phyloP scores from a whole-genome alignment of 2,797 vertebrate genomes.

The Parotocinclus haroldoi region DNA sequence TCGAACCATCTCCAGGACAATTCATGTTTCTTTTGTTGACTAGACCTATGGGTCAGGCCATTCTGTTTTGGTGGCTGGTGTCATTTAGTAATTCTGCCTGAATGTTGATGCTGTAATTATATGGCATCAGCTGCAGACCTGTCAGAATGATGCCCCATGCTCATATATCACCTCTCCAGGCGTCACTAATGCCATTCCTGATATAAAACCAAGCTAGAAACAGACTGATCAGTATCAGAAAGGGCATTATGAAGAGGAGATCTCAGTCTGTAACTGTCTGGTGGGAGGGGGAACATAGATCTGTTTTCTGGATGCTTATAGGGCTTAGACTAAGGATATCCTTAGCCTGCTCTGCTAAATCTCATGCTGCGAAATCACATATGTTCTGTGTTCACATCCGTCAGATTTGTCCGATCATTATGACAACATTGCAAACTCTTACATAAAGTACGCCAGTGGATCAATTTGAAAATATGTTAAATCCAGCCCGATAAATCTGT shows the following conservation, averaged over 20 bases:
- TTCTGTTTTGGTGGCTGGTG: constrained; percentile 65
- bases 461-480: too few relatives aligned
- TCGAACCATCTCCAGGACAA: constrained; percentile 19
- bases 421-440: too few relatives aligned
- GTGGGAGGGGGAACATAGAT: too few relatives aligned
- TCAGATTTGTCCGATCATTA: too few relatives aligned
- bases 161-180: constrained; percentile 73
- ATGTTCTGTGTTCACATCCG: too few relatives aligned
- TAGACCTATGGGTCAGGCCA: constrained; percentile 65
- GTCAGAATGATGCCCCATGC: constrained; percentile 69
- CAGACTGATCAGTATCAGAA: background rate
- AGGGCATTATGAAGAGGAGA: background rate
- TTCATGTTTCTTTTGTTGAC: constrained; percentile 61
- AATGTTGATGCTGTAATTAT: constrained; percentile 81
- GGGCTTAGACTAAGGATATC: too few relatives aligned
- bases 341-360: too few relatives aligned
- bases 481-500: too few relatives aligned
- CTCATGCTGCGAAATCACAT: too few relatives aligned
- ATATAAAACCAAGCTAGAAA: background rate
- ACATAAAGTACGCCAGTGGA: too few relatives aligned
- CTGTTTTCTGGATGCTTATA: too few relatives aligned
- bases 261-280: too few relatives aligned
- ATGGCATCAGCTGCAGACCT: constrained; percentile 80
- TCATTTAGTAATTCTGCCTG: constrained; percentile 82
- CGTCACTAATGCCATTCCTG: background rate